Base-by-base conservation (phyloP, 2,797 vertebrate species). In the Otolemur crassicaudatus region DNA sequence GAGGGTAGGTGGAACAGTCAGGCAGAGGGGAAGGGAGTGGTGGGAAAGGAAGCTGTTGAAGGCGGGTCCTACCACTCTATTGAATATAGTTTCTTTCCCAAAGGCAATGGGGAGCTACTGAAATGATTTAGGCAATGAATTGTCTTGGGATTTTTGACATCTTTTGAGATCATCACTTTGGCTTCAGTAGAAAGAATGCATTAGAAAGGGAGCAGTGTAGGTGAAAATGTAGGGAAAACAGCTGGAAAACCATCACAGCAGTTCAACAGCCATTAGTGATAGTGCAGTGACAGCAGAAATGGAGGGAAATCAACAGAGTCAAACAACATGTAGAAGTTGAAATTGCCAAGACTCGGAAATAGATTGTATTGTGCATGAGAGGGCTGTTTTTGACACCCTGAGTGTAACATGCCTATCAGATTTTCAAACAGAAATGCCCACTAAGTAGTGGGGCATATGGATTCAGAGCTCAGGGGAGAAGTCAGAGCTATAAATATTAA, bases 401-500 rank as follows among this genome's bases (percentile, higher is more conserved):
- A 94, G 20, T 75, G 49, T 40, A 79, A 25, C 10, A 27, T 65
- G 13, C 20, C 27, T 83, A 0, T 53, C n/a, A 82, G 25, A 95
- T 60, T 79, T 37, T 37, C 56, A 87, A 80, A 58, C 14, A 76
- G 37, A 90, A 96, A 93, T 43, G 7, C 10, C 56, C 46, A 67
- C 43, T 67, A 58, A 22, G 19, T 27, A 53, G 27, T 34, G 90
- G n/a, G 16, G 12, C 67, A 37, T 70, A 34, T 40, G 13, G 43
- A 31, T 65, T 60, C 12, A 90, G 25, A 85, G 23, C 58, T 87
- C n/a, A 87, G 5, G 14, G 53, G 61, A 94, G 40, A 84, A 81
- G 34, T 92, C 61, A 87, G 29, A 81, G 12, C 58, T 92, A 72
- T 1, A 90, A 72, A 94, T 60, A 84, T 31, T 73, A 83, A 87